Conservation (phyloP, 2,888 invertebrate species). For the Heliothis peltigera region DNA sequence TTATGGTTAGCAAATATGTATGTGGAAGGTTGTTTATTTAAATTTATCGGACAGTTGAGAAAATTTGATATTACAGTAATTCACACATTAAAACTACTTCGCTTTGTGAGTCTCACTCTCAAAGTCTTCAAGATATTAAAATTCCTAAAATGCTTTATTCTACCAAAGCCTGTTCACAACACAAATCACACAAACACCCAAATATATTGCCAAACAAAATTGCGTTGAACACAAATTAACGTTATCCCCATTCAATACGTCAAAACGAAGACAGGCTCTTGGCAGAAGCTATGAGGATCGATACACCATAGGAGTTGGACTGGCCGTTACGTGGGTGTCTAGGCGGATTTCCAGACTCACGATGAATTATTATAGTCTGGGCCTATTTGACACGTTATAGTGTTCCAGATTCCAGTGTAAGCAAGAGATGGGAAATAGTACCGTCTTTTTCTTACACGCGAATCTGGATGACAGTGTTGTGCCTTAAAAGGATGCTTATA, state of each 20-base stretch:
- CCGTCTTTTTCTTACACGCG: too few relatives aligned
- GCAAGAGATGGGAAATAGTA: too few relatives aligned
- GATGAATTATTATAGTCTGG: constrained; percentile 3
- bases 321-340: constrained; percentile 34
- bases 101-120: background rate
- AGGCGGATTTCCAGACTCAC: constrained; percentile 44
- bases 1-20: background rate
- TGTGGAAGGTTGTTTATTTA: too few relatives aligned
- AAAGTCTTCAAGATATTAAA: background rate
- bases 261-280: constrained; percentile 40
- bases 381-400: constrained; percentile 1
- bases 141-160: background rate
- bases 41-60: too few relatives aligned
- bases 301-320: constrained; percentile 35
- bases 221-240: constrained; percentile 20
- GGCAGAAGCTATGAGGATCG: constrained; percentile 43
- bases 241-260: constrained; percentile 40
- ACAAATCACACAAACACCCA: constrained; percentile 7
- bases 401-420: too few relatives aligned
- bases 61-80: background rate
- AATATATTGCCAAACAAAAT: constrained; percentile 22
- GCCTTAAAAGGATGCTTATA: too few relatives aligned
- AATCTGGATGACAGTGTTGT: too few relatives aligned
- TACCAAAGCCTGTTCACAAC: background rate
- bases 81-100: background rate